Evolutionary conservation across 2,797 vertebrate genomes (phyloP).

Genomic region (Gymnoscopelus microlampas): DNA sequence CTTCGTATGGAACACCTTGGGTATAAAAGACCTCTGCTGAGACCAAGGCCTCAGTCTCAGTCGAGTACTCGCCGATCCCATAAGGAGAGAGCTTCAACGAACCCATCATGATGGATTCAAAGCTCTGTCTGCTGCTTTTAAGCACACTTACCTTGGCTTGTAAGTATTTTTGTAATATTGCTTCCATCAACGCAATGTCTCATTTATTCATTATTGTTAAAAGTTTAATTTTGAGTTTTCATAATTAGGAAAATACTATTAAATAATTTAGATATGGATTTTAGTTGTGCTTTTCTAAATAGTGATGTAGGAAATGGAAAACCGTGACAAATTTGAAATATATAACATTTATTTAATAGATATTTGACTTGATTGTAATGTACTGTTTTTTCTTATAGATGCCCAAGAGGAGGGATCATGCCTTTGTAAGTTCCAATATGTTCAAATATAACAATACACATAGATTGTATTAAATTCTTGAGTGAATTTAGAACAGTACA

Average conservation of each 20-base stretch:
- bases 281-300: background rate
- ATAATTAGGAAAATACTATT: too few species aligned
- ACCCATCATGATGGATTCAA: constrained; percentile 78
- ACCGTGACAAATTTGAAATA: too few species aligned
- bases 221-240: too few species aligned
- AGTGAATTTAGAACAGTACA: background rate
- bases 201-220: too few species aligned
- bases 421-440: background rate
- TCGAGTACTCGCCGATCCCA: constrained; percentile 24
- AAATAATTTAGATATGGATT: background rate
- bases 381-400: background rate
- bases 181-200: too few species aligned
- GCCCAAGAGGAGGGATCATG: constrained; percentile 3
- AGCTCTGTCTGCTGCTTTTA: constrained; percentile 75
- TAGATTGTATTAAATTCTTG: too few species aligned
- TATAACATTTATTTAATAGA: too few species aligned
- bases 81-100: constrained; percentile 59
- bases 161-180: constrained; percentile 70
- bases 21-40: constrained; percentile 52
- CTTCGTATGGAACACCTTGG: background rate
- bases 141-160: constrained; percentile 58
- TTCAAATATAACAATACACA: background rate
- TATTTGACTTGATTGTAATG: background rate
- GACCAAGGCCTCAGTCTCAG: constrained; percentile 36
- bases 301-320: too few species aligned